Base-by-base conservation (phyloP, 1,140 invertebrate genomes). In the Palaemon carinicauda region DNA sequence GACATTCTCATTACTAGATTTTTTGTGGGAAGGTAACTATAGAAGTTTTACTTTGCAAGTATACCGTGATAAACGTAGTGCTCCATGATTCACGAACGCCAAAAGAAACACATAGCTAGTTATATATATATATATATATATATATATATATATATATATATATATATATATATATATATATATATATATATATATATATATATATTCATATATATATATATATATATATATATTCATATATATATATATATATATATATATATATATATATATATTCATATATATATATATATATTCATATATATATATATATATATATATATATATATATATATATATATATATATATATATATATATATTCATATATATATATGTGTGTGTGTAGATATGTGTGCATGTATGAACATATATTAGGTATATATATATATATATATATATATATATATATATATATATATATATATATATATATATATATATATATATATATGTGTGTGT, bases 81-180 rank as follows among this genome's bases (percentile, higher is more conserved):
- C n/a, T n/a, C n/a, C n/a, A n/a, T n/a, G n/a, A n/a, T n/a, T n/a
- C n/a, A n/a, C n/a, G n/a, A n/a, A n/a, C n/a, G n/a, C n/a, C n/a
- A n/a, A n/a, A n/a, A n/a, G n/a, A n/a, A n/a, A n/a, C n/a, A n/a
- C n/a, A n/a, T n/a, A n/a, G n/a, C n/a, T n/a, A n/a, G n/a, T n/a
- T n/a, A n/a, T n/a, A 3, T 60, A 24, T 60, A 60, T 14, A 24
- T 14, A 60, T 14, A 24, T 60, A 24, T 60, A 24, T 65, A 14
- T 65, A 1, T 65, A 1, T 65, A 65, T 65, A 19, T 19, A 65
- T 65, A 65, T 65, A 65, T 65, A 65, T 65, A 65, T 65, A 65
- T 65, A 65, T 65, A 65, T 65, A 65, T n/a, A 65, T 65, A 65
- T 65, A 65, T 65, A 65, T 65, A 65, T 65, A 65, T 65, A 65